Evolutionary conservation across 2,113 vertebrate genomes (phyloP).

Genomic region (Hippopotamus amphibius): DNA sequence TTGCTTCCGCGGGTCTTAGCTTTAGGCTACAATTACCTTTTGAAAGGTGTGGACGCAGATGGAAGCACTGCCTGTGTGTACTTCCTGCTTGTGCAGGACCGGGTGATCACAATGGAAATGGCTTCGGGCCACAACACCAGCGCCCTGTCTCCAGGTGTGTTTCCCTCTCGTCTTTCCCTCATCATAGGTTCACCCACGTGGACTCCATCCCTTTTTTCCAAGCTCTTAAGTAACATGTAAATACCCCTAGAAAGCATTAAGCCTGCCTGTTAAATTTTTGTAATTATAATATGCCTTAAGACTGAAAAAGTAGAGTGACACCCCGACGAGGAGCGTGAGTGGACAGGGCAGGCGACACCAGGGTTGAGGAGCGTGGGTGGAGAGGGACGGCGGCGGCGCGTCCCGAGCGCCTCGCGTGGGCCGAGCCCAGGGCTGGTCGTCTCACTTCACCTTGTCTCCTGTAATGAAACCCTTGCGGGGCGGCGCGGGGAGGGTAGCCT

Average conservation of each 20-base stretch:
- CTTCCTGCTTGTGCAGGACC: neutral
- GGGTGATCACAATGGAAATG: neutral
- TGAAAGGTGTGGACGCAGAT: neutral
- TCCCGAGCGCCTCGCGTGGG: neutral
- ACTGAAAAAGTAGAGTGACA: neutral
- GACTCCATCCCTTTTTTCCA: neutral
- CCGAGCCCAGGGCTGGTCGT: accelerated
- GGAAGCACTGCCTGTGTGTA: neutral
- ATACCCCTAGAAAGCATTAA: neutral
- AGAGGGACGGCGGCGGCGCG: neutral
- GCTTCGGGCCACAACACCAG: too few relatives aligned
- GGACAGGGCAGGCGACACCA: too few relatives aligned
- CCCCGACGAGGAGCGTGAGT: neutral
- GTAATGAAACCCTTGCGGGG: accelerated
- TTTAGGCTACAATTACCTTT: neutral
- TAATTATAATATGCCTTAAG: neutral
- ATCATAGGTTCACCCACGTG: too few relatives aligned
- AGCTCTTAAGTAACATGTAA: neutral
- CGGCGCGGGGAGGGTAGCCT: too few relatives aligned
- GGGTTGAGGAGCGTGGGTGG: neutral
- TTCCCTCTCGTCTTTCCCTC: accelerated
- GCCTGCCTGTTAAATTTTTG: neutral
- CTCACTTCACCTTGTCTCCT: too few relatives aligned
- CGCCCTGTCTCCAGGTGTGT: accelerated
- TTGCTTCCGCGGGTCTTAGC: neutral